phyloP scores from a whole-genome alignment of 2,113 vertebrate species.

The Corvus moneduloides region DNA sequence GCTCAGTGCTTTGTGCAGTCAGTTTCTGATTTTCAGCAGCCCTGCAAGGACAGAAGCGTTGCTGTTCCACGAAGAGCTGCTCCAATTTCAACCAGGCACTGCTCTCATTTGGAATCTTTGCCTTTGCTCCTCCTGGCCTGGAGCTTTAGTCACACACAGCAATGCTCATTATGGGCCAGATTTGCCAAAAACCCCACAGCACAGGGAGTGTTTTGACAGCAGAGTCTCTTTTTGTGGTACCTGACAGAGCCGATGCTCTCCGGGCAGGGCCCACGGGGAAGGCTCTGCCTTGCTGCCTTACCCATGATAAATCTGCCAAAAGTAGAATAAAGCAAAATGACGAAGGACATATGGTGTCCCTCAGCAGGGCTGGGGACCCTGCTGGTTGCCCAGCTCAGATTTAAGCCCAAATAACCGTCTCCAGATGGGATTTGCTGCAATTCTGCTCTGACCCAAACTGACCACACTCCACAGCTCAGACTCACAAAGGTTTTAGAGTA shows the following conservation, averaged over 20 bases:
- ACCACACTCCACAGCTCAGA: neutral
- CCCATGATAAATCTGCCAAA: neutral
- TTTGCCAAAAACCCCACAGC: neutral
- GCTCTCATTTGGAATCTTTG: neutral
- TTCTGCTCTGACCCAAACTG: slow-evolving; percentile 40
- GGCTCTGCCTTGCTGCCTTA: neutral
- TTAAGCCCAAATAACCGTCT: neutral
- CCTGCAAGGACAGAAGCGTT: rapidly evolving
- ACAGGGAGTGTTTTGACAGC: neutral
- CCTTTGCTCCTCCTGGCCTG: neutral
- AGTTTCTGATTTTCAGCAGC: neutral
- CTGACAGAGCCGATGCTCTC: neutral
- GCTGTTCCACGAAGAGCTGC: rapidly evolving
- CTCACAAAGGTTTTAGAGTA: neutral
- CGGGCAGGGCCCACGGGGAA: neutral
- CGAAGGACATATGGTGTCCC: neutral
- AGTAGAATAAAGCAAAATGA: neutral
- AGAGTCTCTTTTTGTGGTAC: neutral
- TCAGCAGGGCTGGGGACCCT: neutral
- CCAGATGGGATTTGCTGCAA: slow-evolving; percentile 44
- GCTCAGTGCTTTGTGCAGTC: neutral
- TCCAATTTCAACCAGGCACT: rapidly evolving
- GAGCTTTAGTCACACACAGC: neutral
- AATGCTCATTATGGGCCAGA: neutral
- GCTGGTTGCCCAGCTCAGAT: neutral